Base-by-base conservation (phyloP, 92 coral and sea anemone genomes). In the Plumapathes pennacea region DNA sequence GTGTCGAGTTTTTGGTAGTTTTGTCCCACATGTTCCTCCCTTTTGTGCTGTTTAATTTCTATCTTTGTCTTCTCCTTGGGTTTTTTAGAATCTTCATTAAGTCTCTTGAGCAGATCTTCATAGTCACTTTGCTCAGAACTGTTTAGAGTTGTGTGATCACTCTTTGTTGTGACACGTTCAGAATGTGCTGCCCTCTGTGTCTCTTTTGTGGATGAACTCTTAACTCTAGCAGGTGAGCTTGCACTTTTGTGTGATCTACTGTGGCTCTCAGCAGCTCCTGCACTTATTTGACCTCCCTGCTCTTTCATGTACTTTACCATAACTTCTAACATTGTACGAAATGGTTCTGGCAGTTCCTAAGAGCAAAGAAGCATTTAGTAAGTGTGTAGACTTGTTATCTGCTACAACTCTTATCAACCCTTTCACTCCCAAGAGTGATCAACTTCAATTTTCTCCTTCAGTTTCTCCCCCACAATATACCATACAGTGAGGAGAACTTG, bases 311-410 rank as follows among this genome's bases (percentile, higher is more conserved):
- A 88, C 59, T 88, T 77, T 22, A 91, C 92, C 28, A 91, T 73
- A 14, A 91, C 97, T 59, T 91, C 97, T 15, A 91, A 32, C 97
- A 91, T 91, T 6, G 97, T 80, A 36, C 97, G 90, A 42, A 68
- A 76, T 58, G 89, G 83, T 18, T 66, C 71, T 0, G 83, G 73
- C 6, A 59, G 83, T 38, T 82, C 80, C 70, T 80, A 34, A 24
- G n/a, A n/a, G n/a, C n/a, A n/a, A n/a, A n/a, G n/a, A n/a, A n/a
- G n/a, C n/a, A n/a, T n/a, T n/a, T n/a, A n/a, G n/a, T n/a, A n/a
- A n/a, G n/a, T n/a, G n/a, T n/a, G n/a, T n/a, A n/a, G n/a, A n/a
- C n/a, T n/a, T n/a, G n/a, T n/a, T n/a, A n/a, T n/a, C n/a, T n/a
- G n/a, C n/a, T n/a, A n/a, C n/a, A n/a, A n/a, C n/a, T n/a, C n/a